A percentile compares a stretch with the other conserved stretches of the same genome.
Evolutionary conservation across 2,888 invertebrate species (phyloP).

Genomic region (Ophraella communa): DNA sequence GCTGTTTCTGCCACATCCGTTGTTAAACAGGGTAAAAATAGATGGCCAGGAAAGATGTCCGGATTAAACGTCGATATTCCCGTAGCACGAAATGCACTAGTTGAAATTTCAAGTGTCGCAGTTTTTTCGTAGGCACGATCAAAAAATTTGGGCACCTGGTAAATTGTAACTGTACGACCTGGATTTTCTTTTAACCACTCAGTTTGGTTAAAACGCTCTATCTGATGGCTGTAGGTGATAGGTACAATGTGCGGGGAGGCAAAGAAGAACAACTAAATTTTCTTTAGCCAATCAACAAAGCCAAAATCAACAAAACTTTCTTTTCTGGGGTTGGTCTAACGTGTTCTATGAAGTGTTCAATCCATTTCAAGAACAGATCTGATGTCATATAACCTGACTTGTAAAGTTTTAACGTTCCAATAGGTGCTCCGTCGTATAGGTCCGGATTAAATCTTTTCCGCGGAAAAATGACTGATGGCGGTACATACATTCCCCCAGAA

Average conservation of each 20-base stretch:
- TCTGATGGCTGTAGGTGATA: slow-evolving; percentile 1
- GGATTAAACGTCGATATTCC: too few relatives aligned
- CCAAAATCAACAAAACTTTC: slow-evolving; percentile 8
- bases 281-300: background rate
- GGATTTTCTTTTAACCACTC: slow-evolving; percentile 25
- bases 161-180: slow-evolving; percentile 6
- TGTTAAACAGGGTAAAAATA: too few relatives aligned
- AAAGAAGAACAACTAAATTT: slow-evolving; percentile 7
- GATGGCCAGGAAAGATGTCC: too few relatives aligned
- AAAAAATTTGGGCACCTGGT: slow-evolving; percentile 11
- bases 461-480: too few relatives aligned
- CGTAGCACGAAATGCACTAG: too few relatives aligned
- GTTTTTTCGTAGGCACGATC: slow-evolving; percentile 15
- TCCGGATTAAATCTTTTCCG: too few relatives aligned
- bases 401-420: too few relatives aligned
- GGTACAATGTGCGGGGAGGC: slow-evolving; percentile 20
- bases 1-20: too few relatives aligned
- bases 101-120: background rate
- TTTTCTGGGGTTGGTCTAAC: background rate
- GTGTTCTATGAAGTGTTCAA: slow-evolving; percentile 1
- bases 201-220: background rate
- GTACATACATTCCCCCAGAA: too few relatives aligned
- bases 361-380: slow-evolving; percentile 21
- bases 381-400: slow-evolving; percentile 20
- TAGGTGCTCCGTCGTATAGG: slow-evolving; percentile 19